Conservation (phyloP, 2,113 vertebrate genomes). For the Dinomys branickii region DNA sequence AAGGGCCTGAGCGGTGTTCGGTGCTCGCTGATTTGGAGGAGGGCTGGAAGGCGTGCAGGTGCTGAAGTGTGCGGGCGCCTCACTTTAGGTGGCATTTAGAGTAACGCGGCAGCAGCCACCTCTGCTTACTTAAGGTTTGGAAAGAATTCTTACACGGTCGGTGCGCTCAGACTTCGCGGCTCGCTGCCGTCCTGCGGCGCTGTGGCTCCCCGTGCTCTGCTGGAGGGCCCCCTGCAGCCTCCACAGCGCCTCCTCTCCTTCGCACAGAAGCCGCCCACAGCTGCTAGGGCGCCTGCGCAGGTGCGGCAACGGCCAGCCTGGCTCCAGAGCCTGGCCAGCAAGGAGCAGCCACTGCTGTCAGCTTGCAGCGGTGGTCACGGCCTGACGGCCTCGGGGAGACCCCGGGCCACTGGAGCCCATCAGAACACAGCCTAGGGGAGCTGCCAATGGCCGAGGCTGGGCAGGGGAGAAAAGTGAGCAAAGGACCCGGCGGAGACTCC, state of each 20-base stretch:
- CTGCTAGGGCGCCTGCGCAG: background rate
- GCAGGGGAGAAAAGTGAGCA: constrained; percentile 84
- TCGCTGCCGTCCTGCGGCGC: background rate
- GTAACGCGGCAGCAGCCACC: too few species aligned
- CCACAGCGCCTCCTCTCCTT: background rate
- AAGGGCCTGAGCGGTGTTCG: background rate
- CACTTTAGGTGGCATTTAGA: background rate
- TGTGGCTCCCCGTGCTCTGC: background rate
- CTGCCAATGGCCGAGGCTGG: constrained; percentile 56
- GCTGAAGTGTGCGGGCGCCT: too few species aligned
- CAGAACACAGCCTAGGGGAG: constrained; percentile 80
- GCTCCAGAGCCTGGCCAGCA: background rate
- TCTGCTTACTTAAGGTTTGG: background rate
- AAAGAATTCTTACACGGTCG: background rate
- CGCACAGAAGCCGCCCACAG: background rate
- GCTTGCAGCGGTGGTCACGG: constrained; percentile 83
- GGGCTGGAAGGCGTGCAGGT: too few species aligned
- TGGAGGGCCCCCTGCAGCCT: background rate
- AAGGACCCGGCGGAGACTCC: constrained; percentile 86
- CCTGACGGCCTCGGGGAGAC: constrained; percentile 76
- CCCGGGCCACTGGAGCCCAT: constrained; percentile 83
- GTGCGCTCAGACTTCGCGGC: too few species aligned
- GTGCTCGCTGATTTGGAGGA: background rate
- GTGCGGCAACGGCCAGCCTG: background rate
- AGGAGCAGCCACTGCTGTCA: constrained; percentile 65